A percentile compares a stretch with the other conserved stretches of the same genome.
Conservation (phyloP, 1,140 invertebrate species). For the Plectus sambesii region DNA sequence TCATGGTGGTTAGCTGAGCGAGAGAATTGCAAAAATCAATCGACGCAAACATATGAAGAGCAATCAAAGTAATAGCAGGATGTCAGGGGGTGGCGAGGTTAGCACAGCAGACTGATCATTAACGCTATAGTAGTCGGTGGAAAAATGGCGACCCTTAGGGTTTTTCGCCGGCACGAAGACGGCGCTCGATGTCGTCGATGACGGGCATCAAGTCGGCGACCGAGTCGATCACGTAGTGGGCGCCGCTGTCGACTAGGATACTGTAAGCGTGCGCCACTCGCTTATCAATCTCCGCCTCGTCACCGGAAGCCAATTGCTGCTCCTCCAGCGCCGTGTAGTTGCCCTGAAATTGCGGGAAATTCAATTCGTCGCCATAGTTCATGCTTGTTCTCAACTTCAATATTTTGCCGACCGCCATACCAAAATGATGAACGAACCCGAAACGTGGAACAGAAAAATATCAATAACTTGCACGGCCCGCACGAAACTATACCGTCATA, state of each 20-base stretch:
- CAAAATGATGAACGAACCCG: too few relatives aligned
- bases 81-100: too few relatives aligned
- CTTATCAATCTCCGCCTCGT: slow-evolving; percentile 38
- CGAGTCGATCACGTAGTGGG: slow-evolving; percentile 49
- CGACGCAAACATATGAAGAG: too few relatives aligned
- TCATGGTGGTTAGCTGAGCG: too few relatives aligned
- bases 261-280: slow-evolving; percentile 38
- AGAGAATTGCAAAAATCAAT: too few relatives aligned
- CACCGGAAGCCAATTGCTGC: slow-evolving; percentile 42
- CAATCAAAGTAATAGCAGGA: too few relatives aligned
- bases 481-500: too few relatives aligned
- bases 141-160: slow-evolving; percentile 28
- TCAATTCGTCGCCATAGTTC: too few relatives aligned
- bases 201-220: slow-evolving; percentile 46
- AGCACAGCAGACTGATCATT: background rate
- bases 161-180: slow-evolving; percentile 45
- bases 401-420: too few relatives aligned
- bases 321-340: slow-evolving; percentile 49
- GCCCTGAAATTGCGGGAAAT: slow-evolving; percentile 45
- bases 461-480: too few relatives aligned
- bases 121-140: background rate
- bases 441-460: too few relatives aligned
- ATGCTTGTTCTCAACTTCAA: too few relatives aligned
- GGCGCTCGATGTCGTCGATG: slow-evolving; percentile 46
- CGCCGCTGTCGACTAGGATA: slow-evolving; percentile 44